Base-by-base conservation (phyloP, 2,113 vertebrate genomes). In the Mus spicilegus region DNA sequence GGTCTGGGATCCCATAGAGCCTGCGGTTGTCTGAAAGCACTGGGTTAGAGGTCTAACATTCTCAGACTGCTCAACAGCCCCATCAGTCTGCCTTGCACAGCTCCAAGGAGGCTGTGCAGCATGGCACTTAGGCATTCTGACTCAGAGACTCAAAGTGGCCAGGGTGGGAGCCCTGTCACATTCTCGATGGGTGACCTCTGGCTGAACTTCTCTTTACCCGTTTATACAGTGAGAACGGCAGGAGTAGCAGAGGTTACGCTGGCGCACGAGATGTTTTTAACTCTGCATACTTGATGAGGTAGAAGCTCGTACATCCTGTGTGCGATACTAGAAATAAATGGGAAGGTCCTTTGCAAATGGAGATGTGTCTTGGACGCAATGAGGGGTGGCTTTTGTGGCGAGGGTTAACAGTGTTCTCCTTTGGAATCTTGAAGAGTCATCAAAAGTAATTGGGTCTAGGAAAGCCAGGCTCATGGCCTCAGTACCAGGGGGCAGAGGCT, bases 391-490 rank as follows among this genome's bases (percentile, higher is more conserved):
- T n/a, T 92, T 63, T 77, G 1, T 19, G 51, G 61, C n/a, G 54
- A 7, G 1, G 36, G 20, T 5, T 54, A 30, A 76, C 72, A 72
- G 5, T 6, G 12, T 56, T 69, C 49, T 81, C 36, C 42, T 73
- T 51, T 28, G 82, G 63, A 30, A 14, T 54, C 36, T 46, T 85
- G 67, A 90, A 63, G 61, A 92, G 39, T 72, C 76, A 39, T 36
- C 46, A 24, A 56, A 93, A 42, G 78, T 1, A 49, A 26, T 30
- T 54, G 7, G 28, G 13, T 56, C 17, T 33, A 12, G 69, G 30
- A 26, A 24, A 72, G 5, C 1, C 8, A 69, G 39, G 4, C 28
- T 36, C 39, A 6, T 0, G 46, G 2, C 12, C n/a, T 5, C 11
- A 2, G 39, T 58, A 13, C 46, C 11, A 51, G 16, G 5, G 56